phyloP scores from a whole-genome alignment of 2,888 invertebrate species.

The Sarcophaga carnaria region DNA sequence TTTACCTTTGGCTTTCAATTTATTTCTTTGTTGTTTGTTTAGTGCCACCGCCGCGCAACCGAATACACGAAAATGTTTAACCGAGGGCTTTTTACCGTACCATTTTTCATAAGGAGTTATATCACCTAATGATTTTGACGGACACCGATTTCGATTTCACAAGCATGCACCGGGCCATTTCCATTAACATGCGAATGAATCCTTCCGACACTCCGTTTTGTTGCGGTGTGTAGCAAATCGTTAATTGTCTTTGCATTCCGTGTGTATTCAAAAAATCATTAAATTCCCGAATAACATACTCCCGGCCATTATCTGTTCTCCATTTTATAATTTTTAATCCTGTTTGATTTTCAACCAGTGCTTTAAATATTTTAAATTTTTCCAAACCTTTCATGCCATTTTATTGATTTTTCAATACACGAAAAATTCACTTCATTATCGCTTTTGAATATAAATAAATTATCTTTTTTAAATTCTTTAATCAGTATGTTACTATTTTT shows the following conservation, averaged over 20 bases:
- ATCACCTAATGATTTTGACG: conserved; percentile 55
- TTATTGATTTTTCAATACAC: conserved; percentile 21
- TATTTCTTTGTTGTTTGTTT: too few species aligned
- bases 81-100: conserved; percentile 59
- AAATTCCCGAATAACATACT: conserved; percentile 52
- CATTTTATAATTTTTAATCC: conserved; percentile 44
- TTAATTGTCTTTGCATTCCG: conserved; percentile 68
- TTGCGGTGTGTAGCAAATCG: conserved; percentile 69
- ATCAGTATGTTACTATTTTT: conserved; percentile 29
- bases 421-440: conserved; percentile 4
- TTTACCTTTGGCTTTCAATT: too few species aligned
- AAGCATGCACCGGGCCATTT: conserved; percentile 74
- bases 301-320: conserved; percentile 54
- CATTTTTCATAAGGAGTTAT: conserved; percentile 68
- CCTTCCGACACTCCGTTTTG: conserved; percentile 71
- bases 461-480: conserved; percentile 46
- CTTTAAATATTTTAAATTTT: too few species aligned
- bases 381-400: conserved; percentile 36
- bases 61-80: conserved; percentile 61
- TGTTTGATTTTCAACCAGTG: conserved; percentile 18
- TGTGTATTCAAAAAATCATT: conserved; percentile 44
- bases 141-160: conserved; percentile 65
- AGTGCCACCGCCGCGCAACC: conserved; percentile 20
- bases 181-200: conserved; percentile 69
- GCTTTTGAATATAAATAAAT: conserved; percentile 42